A percentile compares a stretch with the other conserved stretches of the same genome.
phyloP scores from a whole-genome alignment of 2,797 vertebrate species.

The Syncerus caffer region DNA sequence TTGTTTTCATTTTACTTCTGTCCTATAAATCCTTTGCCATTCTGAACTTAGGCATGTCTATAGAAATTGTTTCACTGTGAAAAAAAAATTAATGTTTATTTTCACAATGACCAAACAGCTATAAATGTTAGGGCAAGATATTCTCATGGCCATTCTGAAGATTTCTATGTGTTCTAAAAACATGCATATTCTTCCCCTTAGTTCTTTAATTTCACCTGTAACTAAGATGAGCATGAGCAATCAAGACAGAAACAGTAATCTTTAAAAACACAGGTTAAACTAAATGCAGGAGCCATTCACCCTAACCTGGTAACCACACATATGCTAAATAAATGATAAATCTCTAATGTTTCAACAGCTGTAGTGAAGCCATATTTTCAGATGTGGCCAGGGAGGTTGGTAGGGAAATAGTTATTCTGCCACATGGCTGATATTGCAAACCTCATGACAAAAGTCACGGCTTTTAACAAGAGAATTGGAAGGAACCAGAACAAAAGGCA shows the following conservation, averaged over 20 bases:
- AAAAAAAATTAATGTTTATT: background rate
- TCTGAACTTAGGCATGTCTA: background rate
- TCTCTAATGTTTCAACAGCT: background rate
- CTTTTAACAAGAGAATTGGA: background rate
- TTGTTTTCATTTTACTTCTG: background rate
- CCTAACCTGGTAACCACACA: background rate
- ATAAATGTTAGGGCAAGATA: background rate
- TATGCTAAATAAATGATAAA: background rate
- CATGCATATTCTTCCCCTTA: background rate
- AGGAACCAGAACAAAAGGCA: background rate
- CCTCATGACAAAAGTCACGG: background rate
- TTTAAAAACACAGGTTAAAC: background rate
- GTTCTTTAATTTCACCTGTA: background rate
- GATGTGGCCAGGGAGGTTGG: background rate
- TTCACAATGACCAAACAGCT: background rate
- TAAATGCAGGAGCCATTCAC: slow-evolving; percentile 8
- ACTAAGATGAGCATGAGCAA: slow-evolving; percentile 15
- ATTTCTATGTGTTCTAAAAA: slow-evolving; percentile 9
- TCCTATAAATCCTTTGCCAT: background rate
- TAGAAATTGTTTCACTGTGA: background rate
- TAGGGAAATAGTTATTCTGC: background rate
- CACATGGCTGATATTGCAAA: background rate
- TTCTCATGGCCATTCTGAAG: background rate
- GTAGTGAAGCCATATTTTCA: background rate
- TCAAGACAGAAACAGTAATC: background rate